Evolutionary conservation across 53 echinoderm and acorn worm genomes (phyloP).

Genomic region (Echinarachnius parma): DNA sequence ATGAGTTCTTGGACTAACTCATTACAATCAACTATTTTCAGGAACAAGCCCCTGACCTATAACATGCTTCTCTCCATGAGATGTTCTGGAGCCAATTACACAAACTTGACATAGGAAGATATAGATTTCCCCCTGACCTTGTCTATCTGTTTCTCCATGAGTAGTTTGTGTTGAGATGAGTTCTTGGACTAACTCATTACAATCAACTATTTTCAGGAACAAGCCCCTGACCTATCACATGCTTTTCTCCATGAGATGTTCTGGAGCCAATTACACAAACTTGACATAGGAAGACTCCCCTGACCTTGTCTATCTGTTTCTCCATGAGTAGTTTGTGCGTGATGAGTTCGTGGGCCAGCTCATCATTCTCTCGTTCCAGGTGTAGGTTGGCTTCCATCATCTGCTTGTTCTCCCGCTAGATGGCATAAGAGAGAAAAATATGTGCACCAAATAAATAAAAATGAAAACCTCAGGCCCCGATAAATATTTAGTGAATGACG

Average conservation of each 20-base stretch:
- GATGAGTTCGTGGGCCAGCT: constrained; percentile 92
- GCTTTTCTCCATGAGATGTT: no score
- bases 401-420: constrained; percentile 83
- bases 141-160: not conserved
- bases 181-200: not conserved
- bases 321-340: constrained; percentile 80
- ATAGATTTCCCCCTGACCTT: no score
- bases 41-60: no score
- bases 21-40: no score
- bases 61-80: no score
- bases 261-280: no score
- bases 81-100: no score
- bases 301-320: constrained; percentile 90
- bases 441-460: not conserved
- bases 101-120: no score
- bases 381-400: constrained; percentile 83
- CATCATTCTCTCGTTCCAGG: constrained; percentile 89
- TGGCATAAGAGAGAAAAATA: not conserved
- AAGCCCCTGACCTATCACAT: no score
- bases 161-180: not conserved
- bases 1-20: not conserved
- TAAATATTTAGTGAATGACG: no score
- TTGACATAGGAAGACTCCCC: no score
- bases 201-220: no score
- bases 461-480: not conserved